Evolutionary conservation across 2,113 vertebrate species (phyloP).

Genomic region (Cathartes aura): DNA sequence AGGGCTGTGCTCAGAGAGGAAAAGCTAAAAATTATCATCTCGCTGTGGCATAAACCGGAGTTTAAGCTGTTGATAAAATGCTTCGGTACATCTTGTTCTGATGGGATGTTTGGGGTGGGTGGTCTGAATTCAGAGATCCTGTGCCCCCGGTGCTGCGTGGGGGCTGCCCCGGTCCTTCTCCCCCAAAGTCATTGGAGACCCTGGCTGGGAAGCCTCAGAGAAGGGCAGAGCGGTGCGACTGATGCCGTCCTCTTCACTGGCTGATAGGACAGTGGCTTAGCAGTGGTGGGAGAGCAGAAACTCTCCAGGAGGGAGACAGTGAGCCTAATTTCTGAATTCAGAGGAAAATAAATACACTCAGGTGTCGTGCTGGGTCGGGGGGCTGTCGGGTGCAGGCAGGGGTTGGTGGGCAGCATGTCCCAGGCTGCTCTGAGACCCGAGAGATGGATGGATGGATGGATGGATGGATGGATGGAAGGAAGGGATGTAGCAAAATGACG

Average conservation of each 20-base stretch:
- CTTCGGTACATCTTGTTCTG: neutral
- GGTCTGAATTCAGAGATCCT: neutral
- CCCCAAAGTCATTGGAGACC: rapidly evolving
- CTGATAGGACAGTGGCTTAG: rapidly evolving
- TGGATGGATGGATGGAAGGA: neutral
- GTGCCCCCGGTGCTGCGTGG: rapidly evolving
- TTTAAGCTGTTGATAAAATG: neutral
- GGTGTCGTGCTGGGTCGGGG: rapidly evolving
- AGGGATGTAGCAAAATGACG: neutral
- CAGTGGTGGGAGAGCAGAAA: neutral
- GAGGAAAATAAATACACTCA: neutral
- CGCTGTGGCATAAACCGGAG: rapidly evolving
- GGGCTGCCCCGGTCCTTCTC: neutral
- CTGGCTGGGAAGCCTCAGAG: neutral
- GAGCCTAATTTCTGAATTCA: neutral
- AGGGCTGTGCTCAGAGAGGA: neutral
- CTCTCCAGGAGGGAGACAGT: neutral
- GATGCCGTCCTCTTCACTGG: neutral
- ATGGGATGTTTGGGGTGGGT: neutral
- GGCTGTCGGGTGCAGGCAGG: neutral
- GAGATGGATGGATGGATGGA: neutral
- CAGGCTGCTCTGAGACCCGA: neutral
- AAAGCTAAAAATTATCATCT: neutral
- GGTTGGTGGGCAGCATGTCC: neutral
- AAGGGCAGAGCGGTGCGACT: neutral